Evolutionary conservation across 30 jellyfish, hydroid and myxozoan genomes (phyloP).

Genomic region (Hydractinia echinata): DNA sequence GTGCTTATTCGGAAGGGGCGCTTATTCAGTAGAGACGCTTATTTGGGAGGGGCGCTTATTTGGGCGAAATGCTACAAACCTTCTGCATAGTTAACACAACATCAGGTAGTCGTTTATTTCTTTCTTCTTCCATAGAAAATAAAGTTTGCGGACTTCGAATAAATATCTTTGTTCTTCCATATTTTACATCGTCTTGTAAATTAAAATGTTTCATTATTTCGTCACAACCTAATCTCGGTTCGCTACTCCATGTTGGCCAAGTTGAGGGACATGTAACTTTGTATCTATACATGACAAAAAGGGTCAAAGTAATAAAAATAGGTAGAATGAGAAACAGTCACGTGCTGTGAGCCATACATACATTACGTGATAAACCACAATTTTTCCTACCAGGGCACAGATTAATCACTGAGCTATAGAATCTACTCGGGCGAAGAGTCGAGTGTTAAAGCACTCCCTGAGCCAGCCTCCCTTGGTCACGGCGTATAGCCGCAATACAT

Average conservation of each 20-base stretch:
- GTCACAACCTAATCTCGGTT: constrained; percentile 65
- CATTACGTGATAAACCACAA: neutral
- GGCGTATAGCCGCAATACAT: no score
- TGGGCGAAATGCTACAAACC: constrained; percentile 32
- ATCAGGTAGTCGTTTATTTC: constrained; percentile 54
- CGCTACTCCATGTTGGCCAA: constrained; percentile 71
- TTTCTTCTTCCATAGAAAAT: constrained; percentile 79
- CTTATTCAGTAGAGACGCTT: no score
- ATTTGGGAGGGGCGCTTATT: no score
- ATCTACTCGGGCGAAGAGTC: neutral
- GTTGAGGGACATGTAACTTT: constrained; percentile 72
- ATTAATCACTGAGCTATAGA: neutral
- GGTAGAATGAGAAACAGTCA: neutral
- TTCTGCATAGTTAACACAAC: constrained; percentile 70
- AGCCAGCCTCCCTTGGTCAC: no score
- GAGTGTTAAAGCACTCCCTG: no score
- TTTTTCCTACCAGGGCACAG: neutral
- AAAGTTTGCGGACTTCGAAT: constrained; percentile 80
- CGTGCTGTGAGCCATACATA: neutral
- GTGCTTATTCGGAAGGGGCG: no score
- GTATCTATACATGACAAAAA: constrained; percentile 35
- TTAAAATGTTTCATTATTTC: constrained; percentile 39
- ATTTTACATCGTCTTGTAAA: constrained; percentile 58
- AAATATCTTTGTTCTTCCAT: constrained; percentile 76
- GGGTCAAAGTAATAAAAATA: constrained; percentile 16